Evolutionary conservation across 2,888 invertebrate genomes (phyloP).

Genomic region (Gari tellinella): DNA sequence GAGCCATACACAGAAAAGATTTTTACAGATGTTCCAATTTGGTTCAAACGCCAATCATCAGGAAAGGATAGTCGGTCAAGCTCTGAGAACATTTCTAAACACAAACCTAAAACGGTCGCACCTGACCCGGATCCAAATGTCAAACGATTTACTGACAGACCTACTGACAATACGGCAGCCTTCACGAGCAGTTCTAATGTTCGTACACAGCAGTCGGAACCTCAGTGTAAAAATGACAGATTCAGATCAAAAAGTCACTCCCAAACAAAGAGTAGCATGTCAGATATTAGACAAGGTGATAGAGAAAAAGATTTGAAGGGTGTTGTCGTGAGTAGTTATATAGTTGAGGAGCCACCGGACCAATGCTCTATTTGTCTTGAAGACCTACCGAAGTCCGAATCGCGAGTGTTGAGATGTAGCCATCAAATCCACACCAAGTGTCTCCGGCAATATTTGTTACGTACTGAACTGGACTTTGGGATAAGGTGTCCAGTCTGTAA

Average conservation of each 20-base stretch:
- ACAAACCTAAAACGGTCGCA: background rate
- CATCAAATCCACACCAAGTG: slow-evolving; percentile 44
- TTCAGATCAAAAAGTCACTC: too few species aligned
- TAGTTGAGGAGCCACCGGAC: slow-evolving; percentile 46
- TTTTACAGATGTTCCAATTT: slow-evolving; percentile 44
- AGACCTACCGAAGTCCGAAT: slow-evolving; percentile 36
- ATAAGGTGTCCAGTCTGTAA: slow-evolving; percentile 43
- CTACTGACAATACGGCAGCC: background rate
- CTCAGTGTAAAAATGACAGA: too few species aligned
- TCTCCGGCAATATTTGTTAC: slow-evolving; percentile 18
- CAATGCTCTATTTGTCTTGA: slow-evolving; percentile 46
- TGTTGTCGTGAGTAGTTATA: slow-evolving; percentile 10
- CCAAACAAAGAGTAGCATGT: too few species aligned
- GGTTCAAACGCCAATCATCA: slow-evolving; percentile 27
- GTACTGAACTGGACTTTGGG: slow-evolving; percentile 45
- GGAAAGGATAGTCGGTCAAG: slow-evolving; percentile 1
- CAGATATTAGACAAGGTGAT: too few species aligned
- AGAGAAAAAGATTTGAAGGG: background rate
- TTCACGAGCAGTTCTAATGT: too few species aligned
- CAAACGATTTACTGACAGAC: background rate
- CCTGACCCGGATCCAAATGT: background rate
- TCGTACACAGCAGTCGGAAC: too few species aligned
- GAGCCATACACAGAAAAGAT: slow-evolving; percentile 36
- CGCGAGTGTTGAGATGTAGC: slow-evolving; percentile 27
- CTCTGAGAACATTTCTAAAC: background rate